Evolutionary conservation across 2,113 vertebrate species (phyloP).

Genomic region (Phylloscopus trochilus): DNA sequence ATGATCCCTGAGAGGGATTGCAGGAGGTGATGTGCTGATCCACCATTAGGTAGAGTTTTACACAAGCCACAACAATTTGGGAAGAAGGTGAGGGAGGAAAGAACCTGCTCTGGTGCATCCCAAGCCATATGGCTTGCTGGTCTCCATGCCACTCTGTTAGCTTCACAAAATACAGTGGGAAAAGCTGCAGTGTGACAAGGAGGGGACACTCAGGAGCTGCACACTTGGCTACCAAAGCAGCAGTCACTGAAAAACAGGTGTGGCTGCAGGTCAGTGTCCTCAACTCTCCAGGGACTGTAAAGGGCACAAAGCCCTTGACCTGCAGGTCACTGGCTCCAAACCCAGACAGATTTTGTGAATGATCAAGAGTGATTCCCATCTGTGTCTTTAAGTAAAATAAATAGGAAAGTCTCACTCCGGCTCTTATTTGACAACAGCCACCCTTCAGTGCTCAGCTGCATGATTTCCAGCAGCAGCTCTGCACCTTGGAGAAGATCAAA

Average conservation of each 20-base stretch:
- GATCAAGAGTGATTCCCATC: neutral
- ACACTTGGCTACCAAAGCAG: neutral
- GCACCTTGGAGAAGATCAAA: neutral
- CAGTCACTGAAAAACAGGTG: neutral
- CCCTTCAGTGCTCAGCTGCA: neutral
- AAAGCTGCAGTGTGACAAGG: neutral
- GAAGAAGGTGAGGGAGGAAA: neutral
- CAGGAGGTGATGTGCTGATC: neutral
- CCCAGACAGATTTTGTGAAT: neutral
- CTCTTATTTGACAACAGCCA: neutral
- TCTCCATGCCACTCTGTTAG: neutral
- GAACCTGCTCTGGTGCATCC: neutral
- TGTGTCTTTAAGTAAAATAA: neutral
- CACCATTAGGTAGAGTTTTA: neutral
- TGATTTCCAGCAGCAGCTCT: neutral
- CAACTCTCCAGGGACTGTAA: neutral
- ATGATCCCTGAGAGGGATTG: neutral
- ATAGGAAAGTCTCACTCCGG: neutral
- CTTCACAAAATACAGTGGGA: accelerated
- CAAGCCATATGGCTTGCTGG: neutral
- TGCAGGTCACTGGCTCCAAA: neutral
- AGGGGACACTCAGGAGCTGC: neutral
- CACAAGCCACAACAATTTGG: neutral
- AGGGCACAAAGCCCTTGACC: neutral
- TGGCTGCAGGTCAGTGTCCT: neutral